phyloP scores from a whole-genome alignment of 2,113 vertebrate species.

The Panthera uncia region DNA sequence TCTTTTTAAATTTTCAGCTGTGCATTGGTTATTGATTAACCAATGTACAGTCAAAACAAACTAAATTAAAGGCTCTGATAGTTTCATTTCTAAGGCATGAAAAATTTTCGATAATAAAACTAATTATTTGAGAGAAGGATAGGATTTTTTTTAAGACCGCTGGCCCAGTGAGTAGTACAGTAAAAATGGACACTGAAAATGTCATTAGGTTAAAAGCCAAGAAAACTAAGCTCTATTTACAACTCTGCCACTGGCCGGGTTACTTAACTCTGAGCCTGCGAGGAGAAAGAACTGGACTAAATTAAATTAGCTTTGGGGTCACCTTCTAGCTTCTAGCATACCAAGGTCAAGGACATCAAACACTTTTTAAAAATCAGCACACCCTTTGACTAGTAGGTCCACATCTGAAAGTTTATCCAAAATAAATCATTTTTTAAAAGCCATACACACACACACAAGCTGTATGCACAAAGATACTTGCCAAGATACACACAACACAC shows the following conservation, averaged over 20 bases:
- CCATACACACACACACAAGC: neutral
- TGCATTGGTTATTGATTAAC: neutral
- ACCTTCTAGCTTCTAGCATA: neutral
- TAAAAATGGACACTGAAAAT: neutral
- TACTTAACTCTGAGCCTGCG: neutral
- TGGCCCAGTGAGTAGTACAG: neutral
- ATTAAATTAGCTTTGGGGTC: neutral
- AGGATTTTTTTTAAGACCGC: neutral
- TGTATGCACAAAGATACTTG: neutral
- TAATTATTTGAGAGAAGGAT: neutral
- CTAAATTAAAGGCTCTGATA: neutral
- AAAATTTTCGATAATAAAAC: neutral
- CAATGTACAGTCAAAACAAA: neutral
- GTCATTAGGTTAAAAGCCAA: neutral
- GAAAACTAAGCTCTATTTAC: neutral
- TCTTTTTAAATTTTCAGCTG: neutral
- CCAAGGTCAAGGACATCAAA: neutral
- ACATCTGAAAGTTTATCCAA: neutral
- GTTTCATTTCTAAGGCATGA: slow-evolving; percentile 13
- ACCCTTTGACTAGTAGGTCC: neutral
- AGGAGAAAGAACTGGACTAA: neutral
- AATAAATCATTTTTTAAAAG: slow-evolving; percentile 16
- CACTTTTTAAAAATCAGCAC: neutral
- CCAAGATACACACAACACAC: neutral
- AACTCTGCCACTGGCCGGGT: neutral